These are phyloP conservation scores for Cheirogaleus major DNA, from an alignment of 2,797 vertebrate species.

Conservation along the genomic window DNA sequence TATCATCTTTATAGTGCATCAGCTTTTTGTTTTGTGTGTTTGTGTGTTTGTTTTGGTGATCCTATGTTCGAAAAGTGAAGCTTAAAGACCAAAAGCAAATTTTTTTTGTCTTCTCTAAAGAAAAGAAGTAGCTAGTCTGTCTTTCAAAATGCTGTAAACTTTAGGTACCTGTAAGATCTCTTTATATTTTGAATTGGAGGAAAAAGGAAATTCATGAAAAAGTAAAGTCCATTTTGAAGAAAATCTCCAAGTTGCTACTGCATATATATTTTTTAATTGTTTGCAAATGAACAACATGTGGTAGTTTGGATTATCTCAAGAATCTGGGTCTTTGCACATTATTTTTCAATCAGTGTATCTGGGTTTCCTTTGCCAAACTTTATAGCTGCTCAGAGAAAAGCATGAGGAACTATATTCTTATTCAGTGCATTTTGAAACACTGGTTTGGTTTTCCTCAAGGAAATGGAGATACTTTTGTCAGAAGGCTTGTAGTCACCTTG, in stretches of 20 bases:
- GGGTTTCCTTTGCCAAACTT: conserved; percentile 81
- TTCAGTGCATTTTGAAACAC: conserved; percentile 69
- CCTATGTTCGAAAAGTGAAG: not conserved
- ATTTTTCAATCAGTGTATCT: conserved; percentile 81
- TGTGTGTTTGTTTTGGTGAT: not conserved
- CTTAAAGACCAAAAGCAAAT: not conserved
- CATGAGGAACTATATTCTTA: conserved; percentile 69
- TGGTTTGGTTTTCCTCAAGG: conserved; percentile 53
- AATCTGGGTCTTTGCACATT: conserved; percentile 75
- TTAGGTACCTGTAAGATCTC: not conserved
- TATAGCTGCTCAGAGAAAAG: conserved; percentile 70
- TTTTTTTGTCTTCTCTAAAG: not conserved
- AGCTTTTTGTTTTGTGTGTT: not conserved
- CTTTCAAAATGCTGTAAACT: conserved; percentile 9
- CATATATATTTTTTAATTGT: conserved; percentile 80
- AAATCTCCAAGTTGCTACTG: conserved; percentile 76
- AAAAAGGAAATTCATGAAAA: conserved; percentile 72
- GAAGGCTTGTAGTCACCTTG: conserved; percentile 20
- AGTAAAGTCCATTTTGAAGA: conserved; percentile 74
- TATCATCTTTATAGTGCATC: not conserved
- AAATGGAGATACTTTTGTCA: conserved; percentile 28
- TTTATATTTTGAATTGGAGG: conserved; percentile 17
- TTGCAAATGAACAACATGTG: conserved; percentile 71
- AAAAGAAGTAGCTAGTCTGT: not conserved
- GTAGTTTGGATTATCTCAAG: conserved; percentile 79